Base-by-base conservation (phyloP, 2,797 vertebrate species). In the Pampus argenteus region DNA sequence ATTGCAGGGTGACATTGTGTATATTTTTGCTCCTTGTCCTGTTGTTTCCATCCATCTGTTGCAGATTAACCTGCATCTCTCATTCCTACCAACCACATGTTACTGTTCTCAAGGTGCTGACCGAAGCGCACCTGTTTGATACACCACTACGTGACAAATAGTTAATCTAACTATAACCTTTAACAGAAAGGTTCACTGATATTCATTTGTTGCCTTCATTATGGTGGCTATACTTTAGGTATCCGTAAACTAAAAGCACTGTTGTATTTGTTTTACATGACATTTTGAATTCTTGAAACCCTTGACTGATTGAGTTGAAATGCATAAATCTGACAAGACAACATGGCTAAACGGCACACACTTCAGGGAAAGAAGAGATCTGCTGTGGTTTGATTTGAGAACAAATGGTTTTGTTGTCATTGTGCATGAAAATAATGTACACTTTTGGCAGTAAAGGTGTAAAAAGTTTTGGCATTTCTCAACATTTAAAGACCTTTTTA, bases 21-120 rank as follows among this genome's bases (percentile, higher is more conserved):
- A 13, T 51, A 11, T 74, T 71, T 56, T 26, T 66, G 55, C 17
- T 66, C 44, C 22, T 0, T 54, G 47, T 71, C 70, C 72, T 71
- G 58, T 70, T 67, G 56, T 54, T 57, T 71, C 51, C 26, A 61
- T 59, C 87, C 84, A 80, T 88, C 84, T 90, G 83, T 71, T 79
- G 55, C 9, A 74, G 71, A 89, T 88, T 76, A 83, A 84, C 73
- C 71, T 75, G 58, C 67, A 9, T 47, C 60, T 75, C 34, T 67
- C 40, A 14, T n/a, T 65, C 34, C 42, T 58, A 45, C 48, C 70
- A 71, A 70, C 36, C 63, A 70, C 70, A 83, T 73, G 51, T 69
- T 70, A 25, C 36, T 45, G 58, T 34, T 77, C 65, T 76, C 59
- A 42, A 42, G 67, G 57, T 54, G 51, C 50, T 52, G 54, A 60